Evolutionary conservation across 1,140 invertebrate genomes (phyloP).

Genomic region (Berghia stephanieae): DNA sequence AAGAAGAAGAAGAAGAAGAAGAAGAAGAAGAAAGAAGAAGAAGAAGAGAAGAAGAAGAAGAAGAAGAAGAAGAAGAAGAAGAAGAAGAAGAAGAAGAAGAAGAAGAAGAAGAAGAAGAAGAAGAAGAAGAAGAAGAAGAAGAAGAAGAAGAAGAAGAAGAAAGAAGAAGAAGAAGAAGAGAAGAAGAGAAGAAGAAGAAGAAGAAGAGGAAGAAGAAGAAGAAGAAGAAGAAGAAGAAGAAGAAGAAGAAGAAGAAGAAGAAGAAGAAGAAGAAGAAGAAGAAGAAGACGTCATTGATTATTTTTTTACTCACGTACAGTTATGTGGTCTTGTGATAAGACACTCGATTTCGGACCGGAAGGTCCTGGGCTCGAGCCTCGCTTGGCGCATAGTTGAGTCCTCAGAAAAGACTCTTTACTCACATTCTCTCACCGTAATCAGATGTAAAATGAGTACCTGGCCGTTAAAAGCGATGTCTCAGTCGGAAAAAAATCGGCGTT

Average conservation of each 20-base stretch:
- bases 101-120: slow-evolving; percentile 12
- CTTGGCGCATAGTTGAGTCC: no score
- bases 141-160: slow-evolving; percentile 1
- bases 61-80: not conserved
- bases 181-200: not conserved
- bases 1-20: slow-evolving; percentile 19
- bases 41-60: slow-evolving; percentile 14
- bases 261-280: slow-evolving; percentile 20
- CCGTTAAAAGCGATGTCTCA: no score
- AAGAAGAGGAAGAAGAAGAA: slow-evolving; percentile 26
- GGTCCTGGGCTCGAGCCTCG: no score
- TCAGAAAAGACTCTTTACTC: no score
- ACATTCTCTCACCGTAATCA: no score
- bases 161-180: slow-evolving; percentile 3
- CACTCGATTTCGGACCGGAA: no score
- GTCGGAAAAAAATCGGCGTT: slow-evolving; percentile 9
- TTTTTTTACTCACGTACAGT: no score
- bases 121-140: slow-evolving; percentile 11
- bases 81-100: slow-evolving; percentile 26
- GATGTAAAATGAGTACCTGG: no score
- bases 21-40: slow-evolving; percentile 9
- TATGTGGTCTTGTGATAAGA: no score
- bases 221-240: slow-evolving; percentile 27
- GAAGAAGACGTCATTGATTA: no score
- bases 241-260: slow-evolving; percentile 27